A percentile compares a stretch with the other conserved stretches of the same genome.
Conservation (phyloP, 2,888 invertebrate species). For the Cantharis rufa region DNA sequence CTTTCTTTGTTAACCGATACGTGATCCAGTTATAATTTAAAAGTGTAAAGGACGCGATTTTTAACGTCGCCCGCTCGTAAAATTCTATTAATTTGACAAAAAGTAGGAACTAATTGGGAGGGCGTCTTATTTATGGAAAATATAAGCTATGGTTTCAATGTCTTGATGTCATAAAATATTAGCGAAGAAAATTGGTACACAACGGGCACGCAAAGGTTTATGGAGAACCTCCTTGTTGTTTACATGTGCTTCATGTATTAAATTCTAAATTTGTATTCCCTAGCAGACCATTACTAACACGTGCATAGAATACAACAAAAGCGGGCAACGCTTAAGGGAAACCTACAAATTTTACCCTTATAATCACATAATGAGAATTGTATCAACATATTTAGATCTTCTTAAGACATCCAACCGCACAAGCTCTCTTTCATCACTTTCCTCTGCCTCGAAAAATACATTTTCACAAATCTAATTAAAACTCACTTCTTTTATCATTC, state of each 20-base stretch:
- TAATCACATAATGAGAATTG: constrained; percentile 16
- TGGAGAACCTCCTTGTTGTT: constrained; percentile 22
- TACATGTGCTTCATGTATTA: constrained; percentile 26
- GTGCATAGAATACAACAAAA: constrained; percentile 27
- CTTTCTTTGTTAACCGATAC: not conserved
- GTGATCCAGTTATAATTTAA: constrained; percentile 1
- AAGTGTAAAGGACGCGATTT: not conserved
- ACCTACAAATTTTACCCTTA: constrained; percentile 6
- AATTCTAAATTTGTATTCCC: constrained; percentile 28
- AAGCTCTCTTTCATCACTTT: not conserved
- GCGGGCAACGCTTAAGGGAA: constrained; percentile 17
- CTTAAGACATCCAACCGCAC: not conserved
- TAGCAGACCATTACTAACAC: constrained; percentile 29
- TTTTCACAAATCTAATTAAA: not conserved
- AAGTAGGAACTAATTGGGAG: no score
- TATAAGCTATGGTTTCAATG: not conserved
- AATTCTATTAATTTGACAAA: not conserved
- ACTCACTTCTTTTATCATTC: not conserved
- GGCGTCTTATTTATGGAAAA: not conserved
- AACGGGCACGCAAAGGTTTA: constrained; percentile 18
- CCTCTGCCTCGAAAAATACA: not conserved
- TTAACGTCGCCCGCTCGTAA: not conserved
- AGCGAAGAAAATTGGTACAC: constrained; percentile 14
- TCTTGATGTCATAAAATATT: constrained; percentile 11
- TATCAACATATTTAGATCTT: constrained; percentile 4